These are phyloP conservation scores for Pluvianellus socialis DNA, from an alignment of 2,113 vertebrate genomes.

Conservation along the genomic window DNA sequence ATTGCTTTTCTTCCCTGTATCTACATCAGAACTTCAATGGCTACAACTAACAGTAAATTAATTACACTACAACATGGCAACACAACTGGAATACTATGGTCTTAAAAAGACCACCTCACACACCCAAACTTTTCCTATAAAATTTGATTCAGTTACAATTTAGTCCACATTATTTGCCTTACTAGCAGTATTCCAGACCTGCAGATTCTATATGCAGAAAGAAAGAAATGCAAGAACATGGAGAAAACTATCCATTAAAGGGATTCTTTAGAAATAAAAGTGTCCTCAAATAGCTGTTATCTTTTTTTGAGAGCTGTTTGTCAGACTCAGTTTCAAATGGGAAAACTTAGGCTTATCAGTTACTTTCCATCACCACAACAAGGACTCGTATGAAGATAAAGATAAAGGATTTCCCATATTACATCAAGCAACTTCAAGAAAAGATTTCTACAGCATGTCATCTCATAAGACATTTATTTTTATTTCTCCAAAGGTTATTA, in stretches of 20 bases:
- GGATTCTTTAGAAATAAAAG: not conserved
- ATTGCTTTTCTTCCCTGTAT: not conserved
- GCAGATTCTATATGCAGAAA: not conserved
- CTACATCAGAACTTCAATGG: not conserved
- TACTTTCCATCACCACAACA: not conserved
- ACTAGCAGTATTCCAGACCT: not conserved
- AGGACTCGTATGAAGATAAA: not conserved
- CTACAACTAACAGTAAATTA: not conserved
- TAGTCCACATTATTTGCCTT: not conserved
- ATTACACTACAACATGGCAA: not conserved
- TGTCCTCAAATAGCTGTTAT: not conserved
- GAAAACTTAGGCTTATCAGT: not conserved
- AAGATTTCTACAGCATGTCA: not conserved
- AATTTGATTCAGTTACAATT: not conserved
- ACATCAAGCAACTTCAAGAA: not conserved
- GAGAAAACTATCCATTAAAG: not conserved
- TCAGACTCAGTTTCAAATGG: not conserved
- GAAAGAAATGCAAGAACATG: not conserved
- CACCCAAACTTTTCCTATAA: not conserved
- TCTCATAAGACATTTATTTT: not conserved
- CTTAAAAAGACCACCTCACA: not conserved
- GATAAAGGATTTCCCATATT: not conserved
- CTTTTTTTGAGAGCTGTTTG: not conserved
- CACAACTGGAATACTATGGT: not conserved
- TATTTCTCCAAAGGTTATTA: not conserved